A percentile compares a stretch with the other conserved stretches of the same genome.
phyloP scores from a whole-genome alignment of 1,140 invertebrate species.

The Camponotus floridanus region DNA sequence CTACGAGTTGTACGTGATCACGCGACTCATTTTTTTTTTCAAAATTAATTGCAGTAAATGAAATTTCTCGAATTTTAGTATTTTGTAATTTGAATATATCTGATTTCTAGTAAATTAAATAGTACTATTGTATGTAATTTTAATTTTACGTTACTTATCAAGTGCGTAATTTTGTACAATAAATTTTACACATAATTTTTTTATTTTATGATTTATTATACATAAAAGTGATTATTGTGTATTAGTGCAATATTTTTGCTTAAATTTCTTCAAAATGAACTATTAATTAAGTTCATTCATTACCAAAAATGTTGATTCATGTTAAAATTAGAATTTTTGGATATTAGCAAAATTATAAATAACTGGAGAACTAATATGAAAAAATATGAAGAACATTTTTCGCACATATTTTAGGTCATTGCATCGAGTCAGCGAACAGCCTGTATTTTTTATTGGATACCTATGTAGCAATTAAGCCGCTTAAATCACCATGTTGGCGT shows the following conservation, averaged over 20 bases:
- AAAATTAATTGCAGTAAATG: slow-evolving; percentile 23
- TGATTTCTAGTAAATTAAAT: background rate
- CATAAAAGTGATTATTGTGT: background rate
- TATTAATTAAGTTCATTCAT: slow-evolving; percentile 10
- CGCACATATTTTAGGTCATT: slow-evolving; percentile 40
- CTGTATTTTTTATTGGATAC: slow-evolving; percentile 60
- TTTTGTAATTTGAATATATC: background rate
- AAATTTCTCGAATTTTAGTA: background rate
- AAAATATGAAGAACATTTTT: slow-evolving; percentile 42
- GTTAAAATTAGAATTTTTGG: slow-evolving; percentile 11
- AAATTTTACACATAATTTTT: background rate
- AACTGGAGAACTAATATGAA: slow-evolving; percentile 18
- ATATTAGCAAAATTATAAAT: slow-evolving; percentile 33
- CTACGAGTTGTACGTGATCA: slow-evolving; percentile 51
- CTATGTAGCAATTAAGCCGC: slow-evolving; percentile 60
- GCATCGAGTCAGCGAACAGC: slow-evolving; percentile 37
- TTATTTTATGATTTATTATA: background rate
- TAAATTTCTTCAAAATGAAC: background rate
- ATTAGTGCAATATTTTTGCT: background rate
- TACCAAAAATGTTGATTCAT: background rate
- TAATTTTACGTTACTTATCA: background rate
- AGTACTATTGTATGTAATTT: background rate
- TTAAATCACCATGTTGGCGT: slow-evolving; percentile 59
- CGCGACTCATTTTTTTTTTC: slow-evolving; percentile 6
- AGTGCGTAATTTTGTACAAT: background rate